Evolutionary conservation across 2,797 vertebrate species (phyloP).

Genomic region (Typhlichthys eigenmanni): DNA sequence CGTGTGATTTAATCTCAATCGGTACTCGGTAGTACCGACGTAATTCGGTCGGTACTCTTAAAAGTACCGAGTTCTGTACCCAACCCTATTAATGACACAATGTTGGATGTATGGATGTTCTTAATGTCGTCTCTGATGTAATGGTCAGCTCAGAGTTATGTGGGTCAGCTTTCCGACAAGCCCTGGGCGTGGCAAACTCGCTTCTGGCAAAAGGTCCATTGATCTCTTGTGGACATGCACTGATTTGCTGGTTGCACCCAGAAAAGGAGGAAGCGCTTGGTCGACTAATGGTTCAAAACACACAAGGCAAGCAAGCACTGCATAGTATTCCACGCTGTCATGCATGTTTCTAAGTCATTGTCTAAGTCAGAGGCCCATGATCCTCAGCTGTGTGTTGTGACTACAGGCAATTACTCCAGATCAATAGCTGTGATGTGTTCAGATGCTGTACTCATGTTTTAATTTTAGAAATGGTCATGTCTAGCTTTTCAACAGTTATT

Average conservation of each 20-base stretch:
- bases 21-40: no score
- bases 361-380: slow-evolving; percentile 63
- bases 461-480: slow-evolving; percentile 62
- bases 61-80: no score
- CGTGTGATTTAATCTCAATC: no score
- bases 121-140: no score
- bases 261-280: slow-evolving; percentile 23
- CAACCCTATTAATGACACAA: no score
- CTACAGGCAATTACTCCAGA: slow-evolving; percentile 59
- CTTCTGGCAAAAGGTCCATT: no score
- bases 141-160: no score
- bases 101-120: no score
- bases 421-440: slow-evolving; percentile 56
- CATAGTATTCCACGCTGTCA: slow-evolving; percentile 53
- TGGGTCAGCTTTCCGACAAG: no score
- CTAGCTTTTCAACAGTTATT: slow-evolving; percentile 58
- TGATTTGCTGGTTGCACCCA: slow-evolving; percentile 17
- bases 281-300: slow-evolving; percentile 4
- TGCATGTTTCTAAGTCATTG: slow-evolving; percentile 61
- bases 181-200: no score
- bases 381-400: slow-evolving; percentile 67
- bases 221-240: not conserved
- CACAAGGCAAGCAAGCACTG: slow-evolving; percentile 25
- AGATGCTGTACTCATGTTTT: slow-evolving; percentile 46
- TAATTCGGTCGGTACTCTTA: no score